Conservation (phyloP, 2,113 vertebrate genomes). For the Chaetodon auriga region DNA sequence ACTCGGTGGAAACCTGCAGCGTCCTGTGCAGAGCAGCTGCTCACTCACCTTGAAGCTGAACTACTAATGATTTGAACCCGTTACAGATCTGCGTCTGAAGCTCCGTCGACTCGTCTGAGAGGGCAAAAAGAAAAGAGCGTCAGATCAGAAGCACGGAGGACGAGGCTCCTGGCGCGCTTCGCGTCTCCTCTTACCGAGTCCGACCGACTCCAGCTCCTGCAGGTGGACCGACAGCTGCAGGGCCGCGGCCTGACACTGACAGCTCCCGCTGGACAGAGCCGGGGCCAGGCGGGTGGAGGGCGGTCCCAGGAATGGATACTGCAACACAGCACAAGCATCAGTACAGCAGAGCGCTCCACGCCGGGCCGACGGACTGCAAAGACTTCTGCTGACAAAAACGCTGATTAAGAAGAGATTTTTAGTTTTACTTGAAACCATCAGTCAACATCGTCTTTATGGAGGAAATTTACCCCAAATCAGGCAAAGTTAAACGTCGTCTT, state of each 20-base stretch:
- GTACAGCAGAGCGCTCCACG: no score
- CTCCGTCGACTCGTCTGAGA: slow-evolving; percentile 92
- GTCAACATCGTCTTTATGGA: no score
- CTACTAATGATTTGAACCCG: slow-evolving; percentile 90
- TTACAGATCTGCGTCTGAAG: slow-evolving; percentile 94
- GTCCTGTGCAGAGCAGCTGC: not conserved
- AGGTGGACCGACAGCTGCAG: slow-evolving; percentile 92
- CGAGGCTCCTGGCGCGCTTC: not conserved
- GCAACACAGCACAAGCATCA: slow-evolving; percentile 47
- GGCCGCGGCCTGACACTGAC: slow-evolving; percentile 92
- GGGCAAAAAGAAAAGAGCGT: not conserved
- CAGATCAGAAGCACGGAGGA: not conserved
- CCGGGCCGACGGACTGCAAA: no score
- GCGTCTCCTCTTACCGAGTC: slow-evolving; percentile 87
- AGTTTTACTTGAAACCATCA: not conserved
- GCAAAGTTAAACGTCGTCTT: no score
- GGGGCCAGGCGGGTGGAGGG: slow-evolving; percentile 90
- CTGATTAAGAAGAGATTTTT: no score
- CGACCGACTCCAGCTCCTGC: slow-evolving; percentile 91
- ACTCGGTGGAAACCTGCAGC: not conserved
- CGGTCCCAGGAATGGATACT: slow-evolving; percentile 96
- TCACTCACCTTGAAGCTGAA: slow-evolving; percentile 92
- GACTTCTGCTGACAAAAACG: no score
- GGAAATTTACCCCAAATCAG: no score
- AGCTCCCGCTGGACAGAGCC: slow-evolving; percentile 92